A percentile compares a stretch with the other conserved stretches of the same genome.
Conservation (phyloP, 1,140 invertebrate species). For the Drosophila miranda region DNA sequence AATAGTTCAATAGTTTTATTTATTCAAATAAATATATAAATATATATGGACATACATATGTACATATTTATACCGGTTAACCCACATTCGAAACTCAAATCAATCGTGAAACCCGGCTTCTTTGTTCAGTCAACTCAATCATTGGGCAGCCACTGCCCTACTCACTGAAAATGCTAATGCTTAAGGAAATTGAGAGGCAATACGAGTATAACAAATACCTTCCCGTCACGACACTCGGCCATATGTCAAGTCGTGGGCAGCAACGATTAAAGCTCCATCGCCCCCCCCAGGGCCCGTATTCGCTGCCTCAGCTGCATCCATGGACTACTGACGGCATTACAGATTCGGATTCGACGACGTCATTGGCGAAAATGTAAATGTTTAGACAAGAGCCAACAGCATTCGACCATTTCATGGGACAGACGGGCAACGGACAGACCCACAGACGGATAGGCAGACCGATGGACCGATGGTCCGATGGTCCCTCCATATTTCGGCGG, state of each 20-base stretch:
- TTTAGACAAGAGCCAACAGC: slow-evolving; percentile 69
- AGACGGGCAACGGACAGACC: slow-evolving; percentile 7
- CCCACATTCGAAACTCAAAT: no score
- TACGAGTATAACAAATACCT: slow-evolving; percentile 47
- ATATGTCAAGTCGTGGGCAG: slow-evolving; percentile 55
- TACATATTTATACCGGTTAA: not conserved
- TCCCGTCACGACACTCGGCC: slow-evolving; percentile 50
- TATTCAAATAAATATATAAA: not conserved
- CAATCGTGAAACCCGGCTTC: slow-evolving; percentile 1
- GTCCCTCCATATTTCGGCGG: slow-evolving; percentile 8
- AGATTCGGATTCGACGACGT: slow-evolving; percentile 49
- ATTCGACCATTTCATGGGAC: slow-evolving; percentile 40
- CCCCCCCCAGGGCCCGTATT: slow-evolving; percentile 1
- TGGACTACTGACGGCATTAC: slow-evolving; percentile 40
- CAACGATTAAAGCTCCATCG: slow-evolving; percentile 20
- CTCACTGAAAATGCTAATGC: slow-evolving; percentile 7
- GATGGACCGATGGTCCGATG: not conserved
- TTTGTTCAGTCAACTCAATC: slow-evolving; percentile 1
- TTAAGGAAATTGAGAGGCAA: slow-evolving; percentile 38
- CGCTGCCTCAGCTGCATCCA: slow-evolving; percentile 8
- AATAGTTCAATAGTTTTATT: no score
- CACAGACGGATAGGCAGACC: slow-evolving; percentile 1
- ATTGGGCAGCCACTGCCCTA: not conserved
- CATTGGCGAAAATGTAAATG: slow-evolving; percentile 75
- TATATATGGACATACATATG: not conserved